phyloP scores from a whole-genome alignment of 2,113 vertebrate genomes.

The Heterotilapia buettikoferi region DNA sequence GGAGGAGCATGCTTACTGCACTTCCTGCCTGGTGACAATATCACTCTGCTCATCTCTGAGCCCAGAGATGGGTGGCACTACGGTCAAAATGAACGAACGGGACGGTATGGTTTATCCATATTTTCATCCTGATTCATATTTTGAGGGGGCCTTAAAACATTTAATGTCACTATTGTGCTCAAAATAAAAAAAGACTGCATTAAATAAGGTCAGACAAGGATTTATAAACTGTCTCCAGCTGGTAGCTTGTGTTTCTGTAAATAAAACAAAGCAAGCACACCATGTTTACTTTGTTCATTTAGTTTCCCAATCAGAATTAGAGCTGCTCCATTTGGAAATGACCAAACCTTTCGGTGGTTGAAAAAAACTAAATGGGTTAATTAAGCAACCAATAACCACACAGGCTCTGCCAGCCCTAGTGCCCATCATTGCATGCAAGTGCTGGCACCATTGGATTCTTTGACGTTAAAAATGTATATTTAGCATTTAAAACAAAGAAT shows the following conservation, averaged over 20 bases:
- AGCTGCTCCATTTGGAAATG: neutral
- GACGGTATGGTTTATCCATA: constrained; percentile 57
- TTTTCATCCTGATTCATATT: neutral
- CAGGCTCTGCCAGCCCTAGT: neutral
- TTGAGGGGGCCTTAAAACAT: neutral
- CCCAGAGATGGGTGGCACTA: constrained; percentile 83
- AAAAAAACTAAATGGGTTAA: neutral
- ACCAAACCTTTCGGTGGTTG: neutral
- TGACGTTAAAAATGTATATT: neutral
- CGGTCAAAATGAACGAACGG: constrained; percentile 78
- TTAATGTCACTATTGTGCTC: neutral
- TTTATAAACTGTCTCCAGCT: neutral
- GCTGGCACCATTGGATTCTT: neutral
- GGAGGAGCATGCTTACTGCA: constrained; percentile 72
- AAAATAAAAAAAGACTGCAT: neutral
- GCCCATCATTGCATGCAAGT: neutral
- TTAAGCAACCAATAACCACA: neutral
- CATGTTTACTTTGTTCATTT: neutral
- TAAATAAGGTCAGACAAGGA: neutral
- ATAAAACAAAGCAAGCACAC: neutral
- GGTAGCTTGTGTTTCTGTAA: neutral
- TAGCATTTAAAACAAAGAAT: neutral
- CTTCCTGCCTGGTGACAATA: constrained; percentile 75
- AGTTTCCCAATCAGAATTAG: neutral
- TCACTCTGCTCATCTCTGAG: constrained; percentile 78